Evolutionary conservation across 2,797 vertebrate genomes (phyloP), one percentile per base, ranked within the genome.

Genomic region (Gouania willdenowi): DNA sequence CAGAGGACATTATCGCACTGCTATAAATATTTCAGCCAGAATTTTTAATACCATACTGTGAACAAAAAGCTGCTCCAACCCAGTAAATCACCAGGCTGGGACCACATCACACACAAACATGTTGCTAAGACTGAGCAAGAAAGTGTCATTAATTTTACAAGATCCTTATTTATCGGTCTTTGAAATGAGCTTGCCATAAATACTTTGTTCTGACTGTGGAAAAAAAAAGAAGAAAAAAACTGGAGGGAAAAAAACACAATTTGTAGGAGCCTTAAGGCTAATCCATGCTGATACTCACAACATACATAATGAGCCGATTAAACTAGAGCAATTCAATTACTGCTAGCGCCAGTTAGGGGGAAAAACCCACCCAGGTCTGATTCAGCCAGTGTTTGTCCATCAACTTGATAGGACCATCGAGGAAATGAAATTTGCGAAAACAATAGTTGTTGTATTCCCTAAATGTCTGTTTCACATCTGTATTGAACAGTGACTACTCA

Each of bases 381-480:
- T 6, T 27, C 26, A 10, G 1, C 1, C 23, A 3, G n/a, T n/a
- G 44, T 36, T 27, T 8, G 22, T 5, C 18, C 36, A 34, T 18
- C 37, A 19, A 18, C 41, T 49, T 26, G 40, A 16, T 24, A 20
- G 11, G 10, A 18, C 4, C n/a, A n/a, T n/a, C n/a, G n/a, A n/a
- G n/a, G n/a, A n/a, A n/a, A n/a, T n/a, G n/a, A n/a, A n/a, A n/a
- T n/a, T n/a, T n/a, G n/a, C n/a, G n/a, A n/a, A n/a, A n/a, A n/a
- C n/a, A n/a, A n/a, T n/a, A n/a, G n/a, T n/a, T n/a, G n/a, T n/a
- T n/a, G n/a, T n/a, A n/a, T n/a, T n/a, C n/a, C n/a, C n/a, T n/a
- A n/a, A n/a, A n/a, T n/a, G n/a, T n/a, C n/a, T n/a, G n/a, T 59
- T 78, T 52, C 59, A 42, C 54, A 64, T 59, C 14, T 14, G 5